Evolutionary conservation across 2,888 invertebrate species (phyloP).

Genomic region (Mantis religiosa): DNA sequence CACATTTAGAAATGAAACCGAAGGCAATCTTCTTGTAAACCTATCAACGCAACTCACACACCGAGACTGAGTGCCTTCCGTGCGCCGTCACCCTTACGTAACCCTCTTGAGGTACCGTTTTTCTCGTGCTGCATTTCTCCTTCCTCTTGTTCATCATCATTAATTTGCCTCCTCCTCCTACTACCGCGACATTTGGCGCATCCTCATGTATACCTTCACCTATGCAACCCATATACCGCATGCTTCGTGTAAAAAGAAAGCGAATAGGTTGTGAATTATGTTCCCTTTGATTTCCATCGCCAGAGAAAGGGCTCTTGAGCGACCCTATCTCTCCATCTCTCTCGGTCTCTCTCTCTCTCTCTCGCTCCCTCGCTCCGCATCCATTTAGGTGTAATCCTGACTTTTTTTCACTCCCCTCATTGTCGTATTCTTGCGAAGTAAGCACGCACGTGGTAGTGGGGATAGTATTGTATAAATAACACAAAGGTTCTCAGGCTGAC

Average conservation of each 20-base stretch:
- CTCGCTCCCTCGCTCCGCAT: neutral
- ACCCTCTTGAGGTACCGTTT: neutral
- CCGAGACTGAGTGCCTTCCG: neutral
- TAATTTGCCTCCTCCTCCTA: neutral
- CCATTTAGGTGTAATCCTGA: neutral
- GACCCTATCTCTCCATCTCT: neutral
- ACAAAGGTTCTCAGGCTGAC: neutral
- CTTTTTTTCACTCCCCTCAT: neutral
- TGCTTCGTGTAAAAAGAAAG: neutral
- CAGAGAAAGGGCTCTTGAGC: constrained; percentile 1
- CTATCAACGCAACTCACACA: neutral
- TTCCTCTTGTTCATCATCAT: neutral
- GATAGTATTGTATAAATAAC: constrained; percentile 18
- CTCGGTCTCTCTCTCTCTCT: neutral
- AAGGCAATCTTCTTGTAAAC: neutral
- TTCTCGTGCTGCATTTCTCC: neutral
- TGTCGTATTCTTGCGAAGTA: neutral
- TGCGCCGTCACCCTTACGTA: neutral
- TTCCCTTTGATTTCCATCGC: constrained; percentile 9
- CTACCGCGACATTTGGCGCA: neutral
- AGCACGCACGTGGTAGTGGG: neutral
- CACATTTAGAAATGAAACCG: neutral
- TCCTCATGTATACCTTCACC: neutral
- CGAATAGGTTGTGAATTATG: neutral
- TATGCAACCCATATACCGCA: neutral